phyloP scores from a whole-genome alignment of 1,140 invertebrate species.

The Drosophila pandora region DNA sequence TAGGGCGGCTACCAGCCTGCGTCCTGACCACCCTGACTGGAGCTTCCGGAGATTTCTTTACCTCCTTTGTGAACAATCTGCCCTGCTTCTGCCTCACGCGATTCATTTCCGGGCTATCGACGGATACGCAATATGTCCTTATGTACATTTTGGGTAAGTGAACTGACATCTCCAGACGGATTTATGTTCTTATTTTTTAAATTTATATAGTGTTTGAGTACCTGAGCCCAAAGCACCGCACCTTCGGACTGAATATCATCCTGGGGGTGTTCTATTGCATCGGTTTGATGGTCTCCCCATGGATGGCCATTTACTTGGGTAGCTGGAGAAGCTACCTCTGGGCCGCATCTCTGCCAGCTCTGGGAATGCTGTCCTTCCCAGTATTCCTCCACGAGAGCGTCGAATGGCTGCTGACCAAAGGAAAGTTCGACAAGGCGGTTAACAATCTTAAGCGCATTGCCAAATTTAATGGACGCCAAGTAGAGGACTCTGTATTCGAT shows the following conservation, averaged over 20 bases:
- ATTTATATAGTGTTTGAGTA: slow-evolving; percentile 85
- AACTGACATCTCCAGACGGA: background rate
- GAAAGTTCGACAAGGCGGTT: slow-evolving; percentile 85
- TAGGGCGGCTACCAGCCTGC: slow-evolving; percentile 86
- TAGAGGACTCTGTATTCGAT: slow-evolving; percentile 83
- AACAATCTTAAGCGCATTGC: slow-evolving; percentile 85
- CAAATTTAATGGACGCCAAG: slow-evolving; percentile 84
- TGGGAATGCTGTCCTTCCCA: slow-evolving; percentile 84
- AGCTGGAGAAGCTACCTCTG: slow-evolving; percentile 85
- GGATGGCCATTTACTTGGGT: slow-evolving; percentile 85
- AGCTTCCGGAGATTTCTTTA: slow-evolving; percentile 85
- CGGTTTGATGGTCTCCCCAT: slow-evolving; percentile 85
- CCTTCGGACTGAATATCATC: slow-evolving; percentile 86
- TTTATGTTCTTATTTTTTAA: background rate
- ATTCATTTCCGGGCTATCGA: slow-evolving; percentile 86
- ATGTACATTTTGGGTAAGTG: slow-evolving; percentile 86
- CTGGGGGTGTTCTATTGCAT: slow-evolving; percentile 86
- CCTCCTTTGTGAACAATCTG: slow-evolving; percentile 84
- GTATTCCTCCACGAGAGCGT: slow-evolving; percentile 86
- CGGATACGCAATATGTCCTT: slow-evolving; percentile 86
- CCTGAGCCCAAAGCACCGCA: slow-evolving; percentile 85
- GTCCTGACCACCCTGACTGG: slow-evolving; percentile 85
- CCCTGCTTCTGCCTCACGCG: slow-evolving; percentile 84
- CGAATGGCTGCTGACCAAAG: slow-evolving; percentile 86
- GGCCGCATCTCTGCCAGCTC: slow-evolving; percentile 84